These are phyloP conservation scores for Clivina fossor DNA, from an alignment of 2,888 invertebrate genomes.

Conservation along the genomic window DNA sequence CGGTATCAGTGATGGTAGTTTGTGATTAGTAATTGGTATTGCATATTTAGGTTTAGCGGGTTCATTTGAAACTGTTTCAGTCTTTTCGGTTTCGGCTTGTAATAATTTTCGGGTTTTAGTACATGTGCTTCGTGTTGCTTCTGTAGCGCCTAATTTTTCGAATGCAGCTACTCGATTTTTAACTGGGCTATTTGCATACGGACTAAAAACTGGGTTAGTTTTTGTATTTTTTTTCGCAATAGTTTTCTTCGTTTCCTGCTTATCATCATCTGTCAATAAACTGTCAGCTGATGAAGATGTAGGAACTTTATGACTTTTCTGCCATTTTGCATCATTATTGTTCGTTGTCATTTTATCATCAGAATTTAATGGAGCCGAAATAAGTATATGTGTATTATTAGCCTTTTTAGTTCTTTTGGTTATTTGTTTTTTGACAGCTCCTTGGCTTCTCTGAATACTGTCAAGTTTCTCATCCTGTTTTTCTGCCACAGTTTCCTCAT, in stretches of 20 bases:
- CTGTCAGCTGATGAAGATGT: too few species aligned
- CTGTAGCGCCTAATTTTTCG: constrained; percentile 51
- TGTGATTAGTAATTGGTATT: constrained; percentile 18
- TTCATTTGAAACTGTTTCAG: too few species aligned
- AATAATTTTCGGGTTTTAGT: constrained; percentile 51
- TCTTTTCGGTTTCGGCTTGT: constrained; percentile 36
- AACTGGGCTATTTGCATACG: constrained; percentile 61
- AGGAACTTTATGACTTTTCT: too few species aligned
- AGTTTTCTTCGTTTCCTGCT: too few species aligned
- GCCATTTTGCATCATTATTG: constrained; percentile 14
- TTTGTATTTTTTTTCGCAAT: too few species aligned
- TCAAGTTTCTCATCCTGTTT: constrained; percentile 28
- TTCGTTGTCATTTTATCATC: constrained; percentile 17
- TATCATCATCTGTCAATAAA: constrained; percentile 39
- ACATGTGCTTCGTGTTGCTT: constrained; percentile 48
- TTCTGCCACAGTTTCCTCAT: constrained; percentile 38
- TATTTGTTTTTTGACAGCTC: constrained; percentile 24
- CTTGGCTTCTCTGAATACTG: too few species aligned
- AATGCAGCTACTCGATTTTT: constrained; percentile 65
- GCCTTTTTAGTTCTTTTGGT: constrained; percentile 29
- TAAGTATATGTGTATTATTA: constrained; percentile 9
- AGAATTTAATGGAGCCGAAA: not conserved
- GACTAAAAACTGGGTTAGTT: constrained; percentile 55
- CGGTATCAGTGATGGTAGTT: constrained; percentile 17
- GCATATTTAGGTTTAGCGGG: constrained; percentile 11